Evolutionary conservation across 2,113 vertebrate genomes (phyloP).

Genomic region (Nibea albiflora): DNA sequence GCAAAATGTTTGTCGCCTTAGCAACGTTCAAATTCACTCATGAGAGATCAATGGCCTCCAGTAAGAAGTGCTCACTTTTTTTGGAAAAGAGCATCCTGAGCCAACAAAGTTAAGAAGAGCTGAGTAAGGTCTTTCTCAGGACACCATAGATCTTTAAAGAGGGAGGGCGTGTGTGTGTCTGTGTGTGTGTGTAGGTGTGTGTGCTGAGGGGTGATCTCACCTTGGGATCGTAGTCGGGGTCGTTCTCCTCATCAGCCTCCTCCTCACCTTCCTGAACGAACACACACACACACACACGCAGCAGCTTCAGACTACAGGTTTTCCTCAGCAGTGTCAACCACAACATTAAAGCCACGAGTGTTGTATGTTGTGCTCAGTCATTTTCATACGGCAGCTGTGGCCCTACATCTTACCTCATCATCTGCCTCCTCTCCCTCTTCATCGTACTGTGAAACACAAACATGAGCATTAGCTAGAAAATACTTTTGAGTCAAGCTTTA

Average conservation of each 20-base stretch:
- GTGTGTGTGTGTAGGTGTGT: not conserved
- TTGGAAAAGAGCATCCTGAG: constrained; percentile 29
- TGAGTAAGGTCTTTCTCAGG: constrained; percentile 51
- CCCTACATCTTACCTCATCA: constrained; percentile 89
- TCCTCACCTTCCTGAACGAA: constrained; percentile 94
- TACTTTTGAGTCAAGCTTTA: not conserved
- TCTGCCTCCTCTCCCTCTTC: constrained; percentile 99
- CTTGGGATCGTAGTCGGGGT: constrained; percentile 97
- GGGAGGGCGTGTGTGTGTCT: constrained; percentile 5
- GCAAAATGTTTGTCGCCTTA: not conserved
- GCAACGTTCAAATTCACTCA: not conserved
- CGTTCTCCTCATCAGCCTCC: constrained; percentile 98
- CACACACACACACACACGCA: not conserved
- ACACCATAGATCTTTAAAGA: constrained; percentile 50
- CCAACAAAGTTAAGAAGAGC: constrained; percentile 64
- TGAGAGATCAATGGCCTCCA: not conserved
- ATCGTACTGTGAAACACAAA: constrained; percentile 90
- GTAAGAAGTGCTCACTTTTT: constrained; percentile 11
- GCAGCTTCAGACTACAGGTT: constrained; percentile 10
- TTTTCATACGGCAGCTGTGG: not conserved
- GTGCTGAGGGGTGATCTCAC: constrained; percentile 73
- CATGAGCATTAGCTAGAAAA: constrained; percentile 12
- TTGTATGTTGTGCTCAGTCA: not conserved
- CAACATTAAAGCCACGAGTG: not conserved
- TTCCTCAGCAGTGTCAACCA: too few relatives aligned